Evolutionary conservation across 1,140 invertebrate species (phyloP), one percentile per base, ranked within the genome.

Genomic region (Drosophila albomicans): DNA sequence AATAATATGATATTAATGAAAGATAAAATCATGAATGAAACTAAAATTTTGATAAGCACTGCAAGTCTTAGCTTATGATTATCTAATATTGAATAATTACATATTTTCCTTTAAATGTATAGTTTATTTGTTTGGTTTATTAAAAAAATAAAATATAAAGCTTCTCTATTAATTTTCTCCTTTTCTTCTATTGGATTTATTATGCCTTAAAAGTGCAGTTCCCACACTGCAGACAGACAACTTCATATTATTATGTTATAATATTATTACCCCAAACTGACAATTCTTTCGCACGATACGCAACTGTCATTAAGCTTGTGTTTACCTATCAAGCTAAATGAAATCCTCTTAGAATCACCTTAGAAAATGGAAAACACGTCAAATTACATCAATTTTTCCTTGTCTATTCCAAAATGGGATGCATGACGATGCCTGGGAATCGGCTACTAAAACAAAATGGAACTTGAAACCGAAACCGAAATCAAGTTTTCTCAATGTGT

Each of bases 331-430:
- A 57, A 71, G 43, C 58, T 77, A 63, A 77, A 67, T 51, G 5
- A 70, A 84, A 85, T 80, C 78, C 78, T 35, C 48, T 85, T 78
- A 64, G 20, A 84, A 85, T 80, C 78, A 74, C 30, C 48, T 85
- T 78, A 64, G 20, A 74, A 56, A 72, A 70, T 77, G 2, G 25
- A 54, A 69, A 62, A 63, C 67, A 54, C 57, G 58, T 80, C 79
- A 52, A 84, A 74, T 76, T 56, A 70, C 81, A 82, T 68, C 46
- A 32, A 64, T 62, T 63, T 46, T 57, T 41, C 10, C n/a, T 46
- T 28, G 45, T 48, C 32, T 56, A 69, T 68, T 46, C 67, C 76
- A 38, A 45, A 10, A 5, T 64, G 61, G 62, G 51, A 78, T 75
- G 56, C 13, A 54, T 81, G 52, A 57, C 4, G 62, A 71, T 49